phyloP scores from a whole-genome alignment of 2,113 vertebrate genomes.

The Chelonoidis abingdonii region DNA sequence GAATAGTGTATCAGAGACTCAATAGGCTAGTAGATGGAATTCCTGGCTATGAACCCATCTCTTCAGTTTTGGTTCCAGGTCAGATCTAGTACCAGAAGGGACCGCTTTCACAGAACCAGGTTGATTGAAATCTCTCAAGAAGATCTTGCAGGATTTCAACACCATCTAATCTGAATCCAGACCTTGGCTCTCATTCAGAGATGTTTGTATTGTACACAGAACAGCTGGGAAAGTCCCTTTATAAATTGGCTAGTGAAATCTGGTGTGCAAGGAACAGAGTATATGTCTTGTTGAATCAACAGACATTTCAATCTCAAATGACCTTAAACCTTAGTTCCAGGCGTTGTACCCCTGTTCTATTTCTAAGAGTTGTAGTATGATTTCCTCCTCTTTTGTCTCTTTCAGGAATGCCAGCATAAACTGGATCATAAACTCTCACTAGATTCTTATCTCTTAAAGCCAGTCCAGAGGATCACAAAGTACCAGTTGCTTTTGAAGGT shows the following conservation, averaged over 20 bases:
- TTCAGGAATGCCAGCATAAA: constrained; percentile 86
- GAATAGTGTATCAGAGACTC: neutral
- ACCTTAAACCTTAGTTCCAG: neutral
- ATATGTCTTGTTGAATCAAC: constrained; percentile 10
- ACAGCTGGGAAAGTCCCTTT: neutral
- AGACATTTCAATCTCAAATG: neutral
- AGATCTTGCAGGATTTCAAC: neutral
- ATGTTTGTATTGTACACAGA: neutral
- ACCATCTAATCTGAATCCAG: neutral
- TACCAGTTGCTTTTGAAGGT: constrained; percentile 93
- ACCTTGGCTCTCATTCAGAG: neutral
- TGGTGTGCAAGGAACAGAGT: neutral
- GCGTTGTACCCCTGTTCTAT: neutral
- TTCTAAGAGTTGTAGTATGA: neutral
- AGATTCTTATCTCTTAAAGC: constrained; percentile 92
- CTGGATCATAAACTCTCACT: constrained; percentile 92
- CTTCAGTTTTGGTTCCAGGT: neutral
- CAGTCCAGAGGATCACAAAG: constrained; percentile 94
- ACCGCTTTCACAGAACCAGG: neutral
- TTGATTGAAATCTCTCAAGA: neutral
- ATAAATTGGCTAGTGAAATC: neutral
- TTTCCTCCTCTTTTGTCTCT: neutral
- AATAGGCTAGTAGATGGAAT: neutral
- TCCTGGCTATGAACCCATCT: neutral
- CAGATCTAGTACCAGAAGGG: neutral